Evolutionary conservation across 2,888 invertebrate species (phyloP).

Genomic region (Caenorhabditis sp.): DNA sequence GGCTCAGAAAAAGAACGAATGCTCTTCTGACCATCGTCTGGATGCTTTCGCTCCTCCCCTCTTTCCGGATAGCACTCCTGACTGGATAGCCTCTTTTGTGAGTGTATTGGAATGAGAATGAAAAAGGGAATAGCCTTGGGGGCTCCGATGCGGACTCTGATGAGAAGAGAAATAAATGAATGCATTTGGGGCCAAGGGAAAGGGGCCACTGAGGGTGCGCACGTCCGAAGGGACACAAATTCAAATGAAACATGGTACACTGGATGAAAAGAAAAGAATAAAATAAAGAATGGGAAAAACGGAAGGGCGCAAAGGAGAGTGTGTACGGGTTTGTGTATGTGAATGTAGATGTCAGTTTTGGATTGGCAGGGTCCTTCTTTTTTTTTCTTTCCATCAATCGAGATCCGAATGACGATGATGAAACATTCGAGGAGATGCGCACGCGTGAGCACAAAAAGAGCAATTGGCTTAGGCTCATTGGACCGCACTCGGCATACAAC

Average conservation of each 20-base stretch:
- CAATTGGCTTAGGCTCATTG: constrained; percentile 63
- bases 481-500: constrained; percentile 60
- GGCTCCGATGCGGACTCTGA: constrained; percentile 19
- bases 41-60: constrained; percentile 1
- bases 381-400: constrained; percentile 11
- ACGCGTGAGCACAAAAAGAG: constrained; percentile 56
- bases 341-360: constrained; percentile 40
- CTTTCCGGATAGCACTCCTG: constrained; percentile 25
- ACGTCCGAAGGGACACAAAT: constrained; percentile 30
- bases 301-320: constrained; percentile 13
- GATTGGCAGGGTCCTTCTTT: constrained; percentile 14
- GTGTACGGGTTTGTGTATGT: constrained; percentile 34
- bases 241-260: constrained; percentile 61
- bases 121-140: constrained; percentile 47
- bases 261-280: constrained; percentile 53
- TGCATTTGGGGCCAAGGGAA: constrained; percentile 36
- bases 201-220: constrained; percentile 27
- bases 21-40: constrained; percentile 13
- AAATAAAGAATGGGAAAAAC: constrained; percentile 32
- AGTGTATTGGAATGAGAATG: constrained; percentile 62
- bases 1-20: constrained; percentile 14
- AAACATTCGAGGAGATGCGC: constrained; percentile 56
- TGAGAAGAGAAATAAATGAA: constrained; percentile 50
- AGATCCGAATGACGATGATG: constrained; percentile 55
- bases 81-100: constrained; percentile 45